Evolutionary conservation across 2,797 vertebrate species (phyloP).

Genomic region (Myripristis jacobus): DNA sequence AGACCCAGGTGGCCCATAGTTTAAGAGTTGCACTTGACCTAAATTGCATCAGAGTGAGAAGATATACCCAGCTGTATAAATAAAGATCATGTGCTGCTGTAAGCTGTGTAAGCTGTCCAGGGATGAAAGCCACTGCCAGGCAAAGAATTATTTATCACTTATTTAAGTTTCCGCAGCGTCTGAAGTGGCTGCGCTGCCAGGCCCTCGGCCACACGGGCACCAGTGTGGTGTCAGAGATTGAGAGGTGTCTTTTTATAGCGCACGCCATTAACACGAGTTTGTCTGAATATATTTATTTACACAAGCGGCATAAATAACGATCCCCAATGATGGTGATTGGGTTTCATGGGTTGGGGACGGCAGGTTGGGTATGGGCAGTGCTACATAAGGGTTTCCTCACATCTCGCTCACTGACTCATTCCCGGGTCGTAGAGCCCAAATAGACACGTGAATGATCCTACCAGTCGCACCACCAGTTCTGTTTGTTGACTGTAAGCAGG

Average conservation of each 20-base stretch:
- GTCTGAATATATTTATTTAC: slow-evolving; percentile 88
- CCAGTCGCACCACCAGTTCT: slow-evolving; percentile 26
- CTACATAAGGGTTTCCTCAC: slow-evolving; percentile 66
- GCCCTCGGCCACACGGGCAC: slow-evolving; percentile 67
- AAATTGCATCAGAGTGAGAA: slow-evolving; percentile 70
- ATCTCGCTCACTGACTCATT: slow-evolving; percentile 61
- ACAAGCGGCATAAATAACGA: slow-evolving; percentile 86
- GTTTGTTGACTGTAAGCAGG: slow-evolving; percentile 39
- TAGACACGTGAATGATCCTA: slow-evolving; percentile 60
- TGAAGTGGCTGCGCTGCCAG: slow-evolving; percentile 67
- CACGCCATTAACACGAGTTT: slow-evolving; percentile 85
- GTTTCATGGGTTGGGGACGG: slow-evolving; percentile 78
- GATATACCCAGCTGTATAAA: slow-evolving; percentile 79
- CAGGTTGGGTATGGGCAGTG: slow-evolving; percentile 25
- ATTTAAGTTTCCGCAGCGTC: slow-evolving; percentile 79
- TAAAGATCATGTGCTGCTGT: slow-evolving; percentile 78
- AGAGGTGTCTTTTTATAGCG: slow-evolving; percentile 85
- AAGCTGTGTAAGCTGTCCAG: slow-evolving; percentile 79
- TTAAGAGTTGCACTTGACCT: slow-evolving; percentile 59
- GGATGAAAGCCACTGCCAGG: slow-evolving; percentile 74
- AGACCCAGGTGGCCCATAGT: slow-evolving; percentile 58
- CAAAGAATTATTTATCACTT: slow-evolving; percentile 81
- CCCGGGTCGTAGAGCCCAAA: slow-evolving; percentile 69
- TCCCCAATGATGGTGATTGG: slow-evolving; percentile 71
- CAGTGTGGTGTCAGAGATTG: slow-evolving; percentile 78